Evolutionary conservation across 2,888 invertebrate species (phyloP).

Genomic region (Marronus borbonicus): DNA sequence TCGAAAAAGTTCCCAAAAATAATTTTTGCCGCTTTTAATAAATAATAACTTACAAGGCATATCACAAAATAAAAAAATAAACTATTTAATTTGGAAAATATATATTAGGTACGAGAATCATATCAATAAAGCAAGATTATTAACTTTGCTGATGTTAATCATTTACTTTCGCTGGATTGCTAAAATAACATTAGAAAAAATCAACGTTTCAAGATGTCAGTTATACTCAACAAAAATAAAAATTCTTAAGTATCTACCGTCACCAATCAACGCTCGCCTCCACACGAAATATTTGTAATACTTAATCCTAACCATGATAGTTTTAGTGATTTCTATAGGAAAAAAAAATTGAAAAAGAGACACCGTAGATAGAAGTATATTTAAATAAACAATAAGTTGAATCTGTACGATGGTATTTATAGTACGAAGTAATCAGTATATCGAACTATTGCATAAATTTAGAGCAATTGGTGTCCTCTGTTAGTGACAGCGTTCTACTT

Average conservation of each 20-base stretch:
- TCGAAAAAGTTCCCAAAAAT: too few species aligned
- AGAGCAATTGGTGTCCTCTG: constrained; percentile 64
- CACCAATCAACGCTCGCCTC: constrained; percentile 37
- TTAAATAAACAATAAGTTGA: constrained; percentile 58
- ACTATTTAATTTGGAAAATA: constrained; percentile 12
- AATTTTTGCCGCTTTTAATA: neutral
- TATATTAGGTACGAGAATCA: constrained; percentile 6
- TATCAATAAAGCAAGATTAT: constrained; percentile 4
- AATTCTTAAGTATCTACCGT: constrained; percentile 18
- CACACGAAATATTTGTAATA: constrained; percentile 38
- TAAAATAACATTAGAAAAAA: neutral
- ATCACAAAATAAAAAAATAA: constrained; percentile 1
- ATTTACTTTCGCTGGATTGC: neutral
- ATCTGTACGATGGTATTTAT: constrained; percentile 62
- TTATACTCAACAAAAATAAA: neutral
- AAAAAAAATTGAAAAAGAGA: constrained; percentile 50
- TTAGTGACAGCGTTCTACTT: constrained; percentile 58
- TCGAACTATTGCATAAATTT: constrained; percentile 66
- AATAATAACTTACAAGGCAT: constrained; percentile 20
- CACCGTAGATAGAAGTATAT: constrained; percentile 64
- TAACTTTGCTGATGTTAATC: neutral
- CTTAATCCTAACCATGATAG: constrained; percentile 51
- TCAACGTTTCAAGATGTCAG: constrained; percentile 35
- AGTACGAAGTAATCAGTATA: constrained; percentile 65
- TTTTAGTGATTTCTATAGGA: constrained; percentile 64